phyloP scores from a whole-genome alignment of 2,888 invertebrate species.

The Tinea semifulvella region DNA sequence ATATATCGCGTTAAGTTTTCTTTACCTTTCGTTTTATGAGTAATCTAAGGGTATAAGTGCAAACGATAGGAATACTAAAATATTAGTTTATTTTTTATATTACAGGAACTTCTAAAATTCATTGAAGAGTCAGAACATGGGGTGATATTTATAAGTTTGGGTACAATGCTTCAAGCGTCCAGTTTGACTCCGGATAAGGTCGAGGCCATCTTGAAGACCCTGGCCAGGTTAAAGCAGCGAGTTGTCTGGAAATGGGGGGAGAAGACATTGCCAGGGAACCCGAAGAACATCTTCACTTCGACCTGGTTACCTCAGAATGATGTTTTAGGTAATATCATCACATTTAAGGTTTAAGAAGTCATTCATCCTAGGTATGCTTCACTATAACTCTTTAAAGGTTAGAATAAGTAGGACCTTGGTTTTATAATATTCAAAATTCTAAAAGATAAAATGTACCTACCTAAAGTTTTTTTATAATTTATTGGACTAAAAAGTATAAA shows the following conservation, averaged over 20 bases:
- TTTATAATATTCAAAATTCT: too few species aligned
- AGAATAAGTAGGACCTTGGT: too few species aligned
- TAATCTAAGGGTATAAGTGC: too few species aligned
- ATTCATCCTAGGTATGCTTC: too few species aligned
- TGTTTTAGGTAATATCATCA: constrained; percentile 61
- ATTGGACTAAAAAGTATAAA: too few species aligned
- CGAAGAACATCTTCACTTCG: constrained; percentile 59
- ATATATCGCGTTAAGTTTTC: too few species aligned
- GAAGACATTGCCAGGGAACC: constrained; percentile 56
- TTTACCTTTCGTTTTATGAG: too few species aligned
- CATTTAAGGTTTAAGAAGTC: too few species aligned
- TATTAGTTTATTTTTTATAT: neutral
- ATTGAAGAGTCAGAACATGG: constrained; percentile 72
- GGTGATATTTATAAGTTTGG: constrained; percentile 79
- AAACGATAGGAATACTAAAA: too few species aligned
- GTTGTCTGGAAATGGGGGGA: constrained; percentile 84
- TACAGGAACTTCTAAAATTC: constrained; percentile 68
- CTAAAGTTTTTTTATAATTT: too few species aligned
- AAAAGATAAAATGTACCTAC: too few species aligned
- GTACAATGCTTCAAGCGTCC: constrained; percentile 75
- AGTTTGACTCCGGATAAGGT: constrained; percentile 69
- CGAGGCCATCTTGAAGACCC: constrained; percentile 65
- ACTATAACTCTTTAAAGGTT: too few species aligned
- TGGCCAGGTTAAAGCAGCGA: constrained; percentile 70
- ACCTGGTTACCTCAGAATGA: constrained; percentile 71